These are phyloP conservation scores for Podiceps cristatus DNA, from an alignment of 2,113 vertebrate genomes.

Conservation along the genomic window DNA sequence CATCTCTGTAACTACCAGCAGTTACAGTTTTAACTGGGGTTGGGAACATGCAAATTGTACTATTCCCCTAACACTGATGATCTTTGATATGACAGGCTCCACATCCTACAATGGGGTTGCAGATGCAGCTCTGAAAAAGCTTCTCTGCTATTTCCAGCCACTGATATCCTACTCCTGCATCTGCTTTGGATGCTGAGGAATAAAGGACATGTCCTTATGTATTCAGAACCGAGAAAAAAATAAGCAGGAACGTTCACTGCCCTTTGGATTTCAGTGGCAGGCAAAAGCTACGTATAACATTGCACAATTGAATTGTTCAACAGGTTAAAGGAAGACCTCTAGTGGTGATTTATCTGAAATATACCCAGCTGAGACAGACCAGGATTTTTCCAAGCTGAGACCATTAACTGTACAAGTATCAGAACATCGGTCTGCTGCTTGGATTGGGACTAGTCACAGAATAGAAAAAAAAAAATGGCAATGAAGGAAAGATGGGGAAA, in stretches of 20 bases:
- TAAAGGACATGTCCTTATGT: not conserved
- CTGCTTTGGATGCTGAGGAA: not conserved
- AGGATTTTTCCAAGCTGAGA: not conserved
- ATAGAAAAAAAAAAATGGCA: not conserved
- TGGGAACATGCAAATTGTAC: not conserved
- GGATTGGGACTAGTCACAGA: not conserved
- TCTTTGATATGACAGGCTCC: not conserved
- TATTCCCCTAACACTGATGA: not conserved
- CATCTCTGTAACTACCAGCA: not conserved
- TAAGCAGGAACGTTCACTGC: not conserved
- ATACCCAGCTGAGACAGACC: not conserved
- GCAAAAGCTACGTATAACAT: not conserved
- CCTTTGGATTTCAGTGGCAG: not conserved
- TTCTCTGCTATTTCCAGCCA: not conserved
- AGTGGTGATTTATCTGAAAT: not conserved
- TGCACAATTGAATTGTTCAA: not conserved
- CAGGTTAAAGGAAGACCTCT: slow-evolving; percentile 4
- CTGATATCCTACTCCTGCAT: rapidly evolving
- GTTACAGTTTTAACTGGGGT: not conserved
- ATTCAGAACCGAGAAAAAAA: not conserved
- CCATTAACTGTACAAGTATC: not conserved
- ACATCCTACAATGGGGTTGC: not conserved
- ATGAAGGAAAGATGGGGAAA: not conserved
- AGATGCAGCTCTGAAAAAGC: not conserved
- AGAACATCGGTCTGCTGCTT: not conserved